Evolutionary conservation across 1,140 invertebrate genomes (phyloP).

Genomic region (Frieseomelitta varia): DNA sequence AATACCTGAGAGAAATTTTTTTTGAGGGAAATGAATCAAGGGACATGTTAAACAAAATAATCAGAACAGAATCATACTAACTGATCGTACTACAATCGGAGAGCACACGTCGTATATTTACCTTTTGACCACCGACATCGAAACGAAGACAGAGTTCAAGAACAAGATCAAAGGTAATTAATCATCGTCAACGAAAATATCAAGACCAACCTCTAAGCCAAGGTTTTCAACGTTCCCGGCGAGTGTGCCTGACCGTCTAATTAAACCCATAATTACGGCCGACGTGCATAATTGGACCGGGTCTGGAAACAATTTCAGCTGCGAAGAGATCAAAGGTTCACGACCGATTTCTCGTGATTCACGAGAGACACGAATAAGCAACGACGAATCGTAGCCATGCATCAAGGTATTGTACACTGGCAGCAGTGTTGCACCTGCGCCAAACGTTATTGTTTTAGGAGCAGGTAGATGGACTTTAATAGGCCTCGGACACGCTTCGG

Average conservation of each 20-base stretch:
- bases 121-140: neutral
- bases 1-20: no score
- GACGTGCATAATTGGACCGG: conserved; percentile 46
- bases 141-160: neutral
- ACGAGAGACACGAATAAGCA: neutral
- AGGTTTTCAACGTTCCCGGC: conserved; percentile 35
- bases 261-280: conserved; percentile 54
- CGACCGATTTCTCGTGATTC: conserved; percentile 48
- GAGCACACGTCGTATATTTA: neutral
- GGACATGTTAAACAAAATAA: no score
- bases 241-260: conserved; percentile 38
- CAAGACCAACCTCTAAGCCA: neutral
- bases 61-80: no score
- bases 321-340: conserved; percentile 47
- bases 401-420: conserved; percentile 15
- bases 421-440: conserved; percentile 55
- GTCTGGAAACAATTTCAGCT: conserved; percentile 29
- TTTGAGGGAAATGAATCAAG: no score
- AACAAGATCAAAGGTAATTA: conserved; percentile 32
- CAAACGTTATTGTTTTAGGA: conserved; percentile 68
- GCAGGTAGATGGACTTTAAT: conserved; percentile 64
- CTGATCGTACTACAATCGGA: no score
- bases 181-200: conserved; percentile 35
- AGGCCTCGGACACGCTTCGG: conserved; percentile 65
- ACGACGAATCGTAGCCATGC: neutral